Evolutionary conservation across 1,140 invertebrate genomes (phyloP).

Genomic region (Lepidurus couesii): DNA sequence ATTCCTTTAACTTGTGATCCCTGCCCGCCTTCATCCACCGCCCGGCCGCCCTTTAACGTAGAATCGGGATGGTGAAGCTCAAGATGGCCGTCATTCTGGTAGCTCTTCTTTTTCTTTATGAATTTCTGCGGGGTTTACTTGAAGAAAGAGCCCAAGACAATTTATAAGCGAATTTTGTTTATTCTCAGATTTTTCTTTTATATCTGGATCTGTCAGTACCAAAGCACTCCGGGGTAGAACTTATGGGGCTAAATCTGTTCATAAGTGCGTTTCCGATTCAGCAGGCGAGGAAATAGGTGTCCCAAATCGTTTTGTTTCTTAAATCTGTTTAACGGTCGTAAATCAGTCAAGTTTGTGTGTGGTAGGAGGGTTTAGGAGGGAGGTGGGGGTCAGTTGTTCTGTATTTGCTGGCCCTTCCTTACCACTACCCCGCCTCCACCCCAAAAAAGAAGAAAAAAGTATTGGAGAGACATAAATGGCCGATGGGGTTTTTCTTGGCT

Average conservation of each 20-base stretch:
- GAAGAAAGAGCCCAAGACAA: background rate
- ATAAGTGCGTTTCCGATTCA: background rate
- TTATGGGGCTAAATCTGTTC: slow-evolving; percentile 2
- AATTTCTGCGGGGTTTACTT: no score
- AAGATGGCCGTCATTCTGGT: no score
- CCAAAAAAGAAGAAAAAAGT: background rate
- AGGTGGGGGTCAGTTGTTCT: background rate
- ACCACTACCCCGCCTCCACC: no score
- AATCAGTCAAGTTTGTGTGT: background rate
- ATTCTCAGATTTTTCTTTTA: background rate
- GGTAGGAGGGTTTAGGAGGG: background rate
- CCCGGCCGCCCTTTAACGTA: no score
- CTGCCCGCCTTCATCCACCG: no score
- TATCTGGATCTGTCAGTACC: background rate
- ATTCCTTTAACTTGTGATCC: no score
- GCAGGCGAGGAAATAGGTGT: background rate
- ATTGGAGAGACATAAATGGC: background rate
- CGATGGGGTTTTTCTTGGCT: background rate
- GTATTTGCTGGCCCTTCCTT: background rate
- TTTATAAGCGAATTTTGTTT: background rate
- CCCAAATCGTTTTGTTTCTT: background rate
- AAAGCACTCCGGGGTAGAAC: background rate
- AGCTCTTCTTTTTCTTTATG: no score
- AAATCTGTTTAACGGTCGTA: background rate
- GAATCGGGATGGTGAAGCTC: no score